Evolutionary conservation across 2,113 vertebrate species (phyloP).

Genomic region (Anarhynchus alexandrinus): DNA sequence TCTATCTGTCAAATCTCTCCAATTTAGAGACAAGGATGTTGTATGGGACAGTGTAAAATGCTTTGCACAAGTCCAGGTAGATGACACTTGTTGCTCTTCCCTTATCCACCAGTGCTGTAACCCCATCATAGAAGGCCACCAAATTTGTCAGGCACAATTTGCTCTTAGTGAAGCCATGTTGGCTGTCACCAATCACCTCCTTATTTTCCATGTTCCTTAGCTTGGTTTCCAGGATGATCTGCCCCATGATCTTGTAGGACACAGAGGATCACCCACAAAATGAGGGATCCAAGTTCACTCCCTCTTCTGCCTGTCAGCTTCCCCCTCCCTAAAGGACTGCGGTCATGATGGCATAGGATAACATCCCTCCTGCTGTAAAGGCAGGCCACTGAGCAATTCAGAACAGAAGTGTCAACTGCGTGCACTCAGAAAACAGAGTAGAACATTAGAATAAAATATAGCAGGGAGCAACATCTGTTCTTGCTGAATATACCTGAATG

Average conservation of each 20-base stretch:
- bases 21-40: too few species aligned
- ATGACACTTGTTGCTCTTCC: neutral
- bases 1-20: too few species aligned
- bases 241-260: neutral
- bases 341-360: neutral
- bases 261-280: neutral
- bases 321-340: neutral
- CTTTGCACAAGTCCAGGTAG: too few species aligned
- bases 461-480: neutral
- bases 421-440: neutral
- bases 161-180: neutral
- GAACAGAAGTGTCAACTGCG: neutral
- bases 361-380: neutral
- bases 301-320: neutral
- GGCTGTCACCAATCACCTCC: neutral
- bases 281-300: neutral
- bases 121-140: neutral
- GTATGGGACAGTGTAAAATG: too few species aligned
- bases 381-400: neutral
- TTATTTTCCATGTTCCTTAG: neutral
- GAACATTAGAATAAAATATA: neutral
- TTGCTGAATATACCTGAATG: neutral
- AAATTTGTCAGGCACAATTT: neutral
- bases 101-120: neutral
- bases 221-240: neutral